These are phyloP conservation scores for Triplophysa dalaica DNA, from an alignment of 2,113 vertebrate genomes.

Conservation along the genomic window DNA sequence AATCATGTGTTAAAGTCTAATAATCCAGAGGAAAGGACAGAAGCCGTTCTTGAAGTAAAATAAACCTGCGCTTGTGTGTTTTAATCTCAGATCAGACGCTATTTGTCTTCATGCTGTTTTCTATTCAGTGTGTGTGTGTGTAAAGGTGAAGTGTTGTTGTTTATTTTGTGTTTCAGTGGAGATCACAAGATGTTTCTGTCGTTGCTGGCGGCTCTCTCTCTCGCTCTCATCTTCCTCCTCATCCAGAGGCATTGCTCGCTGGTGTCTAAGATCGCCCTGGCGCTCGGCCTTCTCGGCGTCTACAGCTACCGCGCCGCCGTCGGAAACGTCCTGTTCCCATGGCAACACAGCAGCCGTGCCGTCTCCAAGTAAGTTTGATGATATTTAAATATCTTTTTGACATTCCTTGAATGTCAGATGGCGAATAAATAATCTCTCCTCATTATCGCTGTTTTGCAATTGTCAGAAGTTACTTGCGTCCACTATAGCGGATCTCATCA, in stretches of 20 bases:
- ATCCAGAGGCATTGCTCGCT: constrained; percentile 85
- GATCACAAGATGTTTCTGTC: constrained; percentile 87
- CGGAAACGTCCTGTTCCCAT: constrained; percentile 86
- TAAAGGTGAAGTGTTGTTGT: background rate
- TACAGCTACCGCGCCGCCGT: constrained; percentile 91
- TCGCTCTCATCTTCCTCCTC: constrained; percentile 82
- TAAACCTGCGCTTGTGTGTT: background rate
- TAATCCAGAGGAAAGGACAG: too few relatives aligned
- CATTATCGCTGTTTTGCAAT: constrained; percentile 22
- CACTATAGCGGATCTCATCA: background rate
- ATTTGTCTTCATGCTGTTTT: background rate
- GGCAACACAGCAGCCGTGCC: constrained; percentile 78
- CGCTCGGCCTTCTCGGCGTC: constrained; percentile 87
- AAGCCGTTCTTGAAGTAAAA: too few relatives aligned
- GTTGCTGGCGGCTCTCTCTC: constrained; percentile 78
- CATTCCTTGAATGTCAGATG: constrained; percentile 19
- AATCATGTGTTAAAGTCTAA: too few relatives aligned
- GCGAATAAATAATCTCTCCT: constrained; percentile 40
- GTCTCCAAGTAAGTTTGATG: constrained; percentile 86
- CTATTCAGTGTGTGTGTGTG: background rate
- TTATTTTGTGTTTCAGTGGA: constrained; percentile 70
- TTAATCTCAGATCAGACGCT: background rate
- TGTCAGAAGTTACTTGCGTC: constrained; percentile 1
- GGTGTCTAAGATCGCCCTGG: constrained; percentile 86
- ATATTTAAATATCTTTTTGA: constrained; percentile 19